phyloP scores from a whole-genome alignment of 2,113 vertebrate species.

The Peromyscus maniculatus region DNA sequence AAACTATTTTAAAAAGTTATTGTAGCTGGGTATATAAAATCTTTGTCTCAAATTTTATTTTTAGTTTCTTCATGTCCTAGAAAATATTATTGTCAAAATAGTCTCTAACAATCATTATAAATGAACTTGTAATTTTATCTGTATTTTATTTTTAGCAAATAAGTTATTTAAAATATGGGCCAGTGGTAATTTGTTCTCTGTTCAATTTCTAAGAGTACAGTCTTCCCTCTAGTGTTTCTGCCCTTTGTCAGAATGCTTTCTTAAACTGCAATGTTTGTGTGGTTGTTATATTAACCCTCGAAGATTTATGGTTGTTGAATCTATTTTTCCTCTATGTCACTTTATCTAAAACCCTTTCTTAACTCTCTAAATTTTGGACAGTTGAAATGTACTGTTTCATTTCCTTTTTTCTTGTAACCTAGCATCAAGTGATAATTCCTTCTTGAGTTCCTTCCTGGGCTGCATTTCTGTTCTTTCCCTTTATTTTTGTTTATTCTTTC shows the following conservation, averaged over 20 bases:
- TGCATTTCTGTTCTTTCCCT: background rate
- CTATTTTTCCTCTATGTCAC: background rate
- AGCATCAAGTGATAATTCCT: background rate
- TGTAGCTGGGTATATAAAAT: constrained; percentile 1
- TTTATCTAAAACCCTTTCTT: background rate
- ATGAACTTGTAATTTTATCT: background rate
- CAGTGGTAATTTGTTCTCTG: background rate
- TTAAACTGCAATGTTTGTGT: background rate
- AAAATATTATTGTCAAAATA: background rate
- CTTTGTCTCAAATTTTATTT: background rate
- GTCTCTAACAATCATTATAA: background rate
- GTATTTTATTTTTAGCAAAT: constrained; percentile 8
- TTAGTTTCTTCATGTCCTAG: background rate
- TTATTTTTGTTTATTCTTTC: background rate
- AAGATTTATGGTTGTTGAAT: background rate
- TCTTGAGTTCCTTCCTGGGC: background rate
- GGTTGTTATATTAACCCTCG: background rate
- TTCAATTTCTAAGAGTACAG: background rate
- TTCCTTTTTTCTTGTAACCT: background rate
- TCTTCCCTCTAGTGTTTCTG: background rate
- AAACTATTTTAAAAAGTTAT: background rate
- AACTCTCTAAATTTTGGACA: background rate
- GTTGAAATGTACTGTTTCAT: background rate
- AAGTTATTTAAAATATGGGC: background rate
- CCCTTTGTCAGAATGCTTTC: background rate